These are phyloP conservation scores for Neofelis nebulosa DNA, from an alignment of 2,113 vertebrate genomes.

Conservation along the genomic window DNA sequence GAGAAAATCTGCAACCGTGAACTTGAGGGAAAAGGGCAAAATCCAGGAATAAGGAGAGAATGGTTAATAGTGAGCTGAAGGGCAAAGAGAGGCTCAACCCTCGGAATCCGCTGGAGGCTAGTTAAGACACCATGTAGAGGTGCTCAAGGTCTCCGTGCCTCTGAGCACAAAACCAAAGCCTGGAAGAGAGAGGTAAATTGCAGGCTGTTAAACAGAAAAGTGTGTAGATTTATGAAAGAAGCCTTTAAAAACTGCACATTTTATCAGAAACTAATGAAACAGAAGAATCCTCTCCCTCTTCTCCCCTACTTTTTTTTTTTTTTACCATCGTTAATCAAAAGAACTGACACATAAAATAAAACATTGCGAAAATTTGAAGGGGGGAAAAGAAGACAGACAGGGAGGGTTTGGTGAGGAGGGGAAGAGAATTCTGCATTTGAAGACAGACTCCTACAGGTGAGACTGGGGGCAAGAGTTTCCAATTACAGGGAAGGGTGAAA, in stretches of 20 bases:
- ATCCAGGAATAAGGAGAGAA: slow-evolving; percentile 43
- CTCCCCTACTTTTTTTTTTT: neutral
- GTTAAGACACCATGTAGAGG: neutral
- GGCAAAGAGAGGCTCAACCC: slow-evolving; percentile 46
- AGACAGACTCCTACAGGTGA: slow-evolving; percentile 65
- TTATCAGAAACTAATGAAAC: slow-evolving; percentile 10
- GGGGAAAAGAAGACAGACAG: neutral
- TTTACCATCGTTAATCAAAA: slow-evolving; percentile 42
- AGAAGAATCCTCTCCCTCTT: neutral
- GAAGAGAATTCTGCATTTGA: slow-evolving; percentile 9
- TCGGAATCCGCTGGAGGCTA: slow-evolving; percentile 28
- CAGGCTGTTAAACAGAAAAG: slow-evolving; percentile 10
- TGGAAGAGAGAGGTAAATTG: slow-evolving; percentile 15
- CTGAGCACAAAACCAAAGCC: neutral
- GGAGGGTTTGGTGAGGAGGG: neutral
- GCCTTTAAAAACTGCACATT: neutral
- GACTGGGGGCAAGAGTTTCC: slow-evolving; percentile 66
- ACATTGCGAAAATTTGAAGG: neutral
- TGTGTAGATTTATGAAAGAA: neutral
- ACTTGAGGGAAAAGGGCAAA: slow-evolving; percentile 35
- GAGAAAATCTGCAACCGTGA: slow-evolving; percentile 19
- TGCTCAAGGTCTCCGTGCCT: slow-evolving; percentile 13
- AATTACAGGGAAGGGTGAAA: slow-evolving; percentile 67
- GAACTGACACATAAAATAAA: slow-evolving; percentile 19
- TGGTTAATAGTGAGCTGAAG: slow-evolving; percentile 56